Evolutionary conservation across 2,888 invertebrate genomes (phyloP), one percentile per base, ranked within the genome.

Genomic region (Elegia similella): DNA sequence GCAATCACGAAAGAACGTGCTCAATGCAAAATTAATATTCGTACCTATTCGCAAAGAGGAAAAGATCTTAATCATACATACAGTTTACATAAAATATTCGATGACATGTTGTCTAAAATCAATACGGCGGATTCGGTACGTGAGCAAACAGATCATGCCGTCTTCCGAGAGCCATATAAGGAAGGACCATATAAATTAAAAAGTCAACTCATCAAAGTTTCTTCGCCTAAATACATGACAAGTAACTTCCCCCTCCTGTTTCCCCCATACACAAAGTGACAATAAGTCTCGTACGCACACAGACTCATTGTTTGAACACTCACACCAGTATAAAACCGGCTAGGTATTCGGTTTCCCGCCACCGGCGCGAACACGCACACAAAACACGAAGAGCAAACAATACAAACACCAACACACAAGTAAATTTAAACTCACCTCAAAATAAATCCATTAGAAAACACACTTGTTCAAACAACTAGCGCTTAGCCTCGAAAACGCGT

Each of bases 381-480:
- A 82, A 88, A 90, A 89, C 84, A 89, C 87, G 73, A 74, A 78
- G 77, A 84, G 75, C 89, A 88, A 90, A 91, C 91, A 90, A 90
- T 88, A 90, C 88, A 88, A 88, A 88, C 88, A 90, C 90, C 82
- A 85, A 86, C 90, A 90, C 84, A 84, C 85, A 87, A 88, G 90
- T 90, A 90, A 90, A 89, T 89, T 91, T 90, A 87, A 90, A 90
- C 90, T 91, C 90, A 91, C 91, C 91, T 91, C 88, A 91, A 90
- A 91, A 91, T 90, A 91, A 90, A 90, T 90, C 91, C 91, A 91
- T 91, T 91, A 91, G 91, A 91, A 91, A 90, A 91, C 90, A 91
- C 91, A 91, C 89, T 91, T 90, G 91, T 91, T 90, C 89, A 91
- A 91, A 91, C 90, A 91, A 86, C 88, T 88, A 90, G 85, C 90